phyloP scores from a whole-genome alignment of 2,797 vertebrate species.

The Typhlichthys eigenmanni region DNA sequence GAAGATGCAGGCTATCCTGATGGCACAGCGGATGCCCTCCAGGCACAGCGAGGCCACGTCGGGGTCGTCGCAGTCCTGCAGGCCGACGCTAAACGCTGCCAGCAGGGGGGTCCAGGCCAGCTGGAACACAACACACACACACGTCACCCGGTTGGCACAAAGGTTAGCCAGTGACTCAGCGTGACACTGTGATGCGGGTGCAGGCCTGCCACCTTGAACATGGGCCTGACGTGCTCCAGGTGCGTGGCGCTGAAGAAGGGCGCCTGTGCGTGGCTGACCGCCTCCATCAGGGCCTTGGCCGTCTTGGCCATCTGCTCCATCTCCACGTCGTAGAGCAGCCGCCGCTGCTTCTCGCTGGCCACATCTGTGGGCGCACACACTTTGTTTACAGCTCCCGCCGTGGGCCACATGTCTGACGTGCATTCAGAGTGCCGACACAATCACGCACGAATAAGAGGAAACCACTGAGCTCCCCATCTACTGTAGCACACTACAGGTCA shows the following conservation, averaged over 20 bases:
- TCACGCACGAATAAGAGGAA: too few relatives aligned
- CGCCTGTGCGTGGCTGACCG: constrained; percentile 93
- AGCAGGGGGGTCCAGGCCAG: constrained; percentile 93
- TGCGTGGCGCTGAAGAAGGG: constrained; percentile 96
- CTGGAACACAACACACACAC: constrained; percentile 61
- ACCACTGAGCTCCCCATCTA: too few relatives aligned
- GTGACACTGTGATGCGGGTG: neutral
- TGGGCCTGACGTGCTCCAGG: constrained; percentile 93
- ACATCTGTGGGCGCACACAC: constrained; percentile 69
- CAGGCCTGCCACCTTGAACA: constrained; percentile 87
- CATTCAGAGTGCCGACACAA: neutral
- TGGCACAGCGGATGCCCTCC: constrained; percentile 94
- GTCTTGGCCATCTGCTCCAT: constrained; percentile 99
- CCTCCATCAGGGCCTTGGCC: constrained; percentile 96
- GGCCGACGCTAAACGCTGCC: constrained; percentile 93
- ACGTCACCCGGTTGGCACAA: neutral
- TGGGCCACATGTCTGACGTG: too few relatives aligned
- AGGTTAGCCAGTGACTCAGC: too few relatives aligned
- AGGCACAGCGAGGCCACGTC: constrained; percentile 92
- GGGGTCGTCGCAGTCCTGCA: constrained; percentile 95
- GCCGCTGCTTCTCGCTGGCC: constrained; percentile 91
- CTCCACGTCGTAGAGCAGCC: constrained; percentile 93
- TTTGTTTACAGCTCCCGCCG: too few relatives aligned
- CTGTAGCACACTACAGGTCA: too few relatives aligned
- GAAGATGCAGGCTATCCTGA: constrained; percentile 94